Conservation (phyloP, 2,888 invertebrate genomes). For the Patella caerulea region DNA sequence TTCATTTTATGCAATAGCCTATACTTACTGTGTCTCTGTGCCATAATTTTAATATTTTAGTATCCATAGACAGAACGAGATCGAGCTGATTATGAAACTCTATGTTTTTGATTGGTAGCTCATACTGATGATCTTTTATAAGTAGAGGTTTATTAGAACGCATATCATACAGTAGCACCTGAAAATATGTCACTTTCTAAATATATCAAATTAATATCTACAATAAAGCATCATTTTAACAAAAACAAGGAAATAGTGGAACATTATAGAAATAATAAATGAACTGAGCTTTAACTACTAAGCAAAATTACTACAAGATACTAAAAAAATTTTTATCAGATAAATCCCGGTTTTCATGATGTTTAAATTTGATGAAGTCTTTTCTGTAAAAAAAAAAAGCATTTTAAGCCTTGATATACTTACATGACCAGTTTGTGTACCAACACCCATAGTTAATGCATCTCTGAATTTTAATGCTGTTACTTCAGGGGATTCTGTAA, state of each 20-base stretch:
- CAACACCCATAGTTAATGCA: constrained; percentile 81
- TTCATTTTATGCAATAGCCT: background rate
- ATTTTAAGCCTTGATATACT: constrained; percentile 25
- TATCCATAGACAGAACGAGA: constrained; percentile 68
- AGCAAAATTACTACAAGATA: too few relatives aligned
- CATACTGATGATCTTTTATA: constrained; percentile 96
- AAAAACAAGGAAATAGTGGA: background rate
- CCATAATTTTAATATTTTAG: constrained; percentile 70
- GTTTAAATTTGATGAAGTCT: too few relatives aligned
- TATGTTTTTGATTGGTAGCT: constrained; percentile 89
- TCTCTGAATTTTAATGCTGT: constrained; percentile 70
- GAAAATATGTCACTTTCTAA: constrained; percentile 23
- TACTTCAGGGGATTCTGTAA: constrained; percentile 58
- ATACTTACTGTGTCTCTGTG: constrained; percentile 79
- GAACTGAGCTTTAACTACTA: too few relatives aligned
- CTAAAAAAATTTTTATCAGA: too few relatives aligned
- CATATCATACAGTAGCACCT: constrained; percentile 89
- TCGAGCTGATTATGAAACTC: constrained; percentile 80
- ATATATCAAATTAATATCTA: too few relatives aligned
- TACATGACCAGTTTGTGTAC: constrained; percentile 94
- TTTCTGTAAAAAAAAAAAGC: too few relatives aligned
- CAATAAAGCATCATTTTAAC: background rate
- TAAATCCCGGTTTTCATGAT: too few relatives aligned
- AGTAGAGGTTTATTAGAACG: constrained; percentile 89
- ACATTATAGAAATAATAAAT: too few relatives aligned